A percentile compares a stretch with the other conserved stretches of the same genome.
These are phyloP conservation scores for Tiphia femorata DNA, from an alignment of 2,888 invertebrate species.

Conservation along the genomic window DNA sequence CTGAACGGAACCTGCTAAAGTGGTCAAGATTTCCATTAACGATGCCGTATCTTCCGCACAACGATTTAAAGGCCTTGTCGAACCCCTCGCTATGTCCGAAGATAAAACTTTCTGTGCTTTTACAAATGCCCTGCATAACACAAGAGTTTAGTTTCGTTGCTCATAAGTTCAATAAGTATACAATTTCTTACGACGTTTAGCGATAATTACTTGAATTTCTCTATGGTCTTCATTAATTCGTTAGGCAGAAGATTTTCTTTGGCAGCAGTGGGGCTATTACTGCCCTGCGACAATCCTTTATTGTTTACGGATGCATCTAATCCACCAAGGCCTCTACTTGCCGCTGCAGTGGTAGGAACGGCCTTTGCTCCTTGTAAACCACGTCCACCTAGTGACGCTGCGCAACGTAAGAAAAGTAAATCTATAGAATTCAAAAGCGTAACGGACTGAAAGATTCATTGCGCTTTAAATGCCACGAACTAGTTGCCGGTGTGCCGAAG, in stretches of 20 bases:
- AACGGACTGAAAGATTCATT: not conserved
- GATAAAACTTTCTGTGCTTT: constrained; percentile 87
- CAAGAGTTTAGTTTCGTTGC: constrained; percentile 3
- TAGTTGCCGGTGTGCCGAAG: constrained; percentile 51
- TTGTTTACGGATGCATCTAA: constrained; percentile 72
- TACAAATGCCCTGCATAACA: constrained; percentile 75
- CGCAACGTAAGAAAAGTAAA: not conserved
- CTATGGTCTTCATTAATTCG: constrained; percentile 83
- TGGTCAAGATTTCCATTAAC: constrained; percentile 73
- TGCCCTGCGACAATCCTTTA: constrained; percentile 66
- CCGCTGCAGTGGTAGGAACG: constrained; percentile 57
- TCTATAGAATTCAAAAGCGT: not conserved
- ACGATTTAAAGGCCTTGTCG: constrained; percentile 74
- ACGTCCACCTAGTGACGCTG: constrained; percentile 40
- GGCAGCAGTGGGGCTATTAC: constrained; percentile 71
- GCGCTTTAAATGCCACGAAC: constrained; percentile 35
- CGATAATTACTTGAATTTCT: constrained; percentile 77
- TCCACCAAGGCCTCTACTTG: constrained; percentile 79
- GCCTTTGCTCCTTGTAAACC: constrained; percentile 57
- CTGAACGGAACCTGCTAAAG: constrained; percentile 76
- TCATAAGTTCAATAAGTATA: not conserved
- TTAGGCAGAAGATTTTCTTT: constrained; percentile 81
- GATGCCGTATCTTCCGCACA: constrained; percentile 76
- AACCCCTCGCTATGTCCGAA: constrained; percentile 84
- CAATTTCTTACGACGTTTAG: not conserved